Base-by-base conservation (phyloP, 1,140 invertebrate genomes). In the Ericerus pela region DNA sequence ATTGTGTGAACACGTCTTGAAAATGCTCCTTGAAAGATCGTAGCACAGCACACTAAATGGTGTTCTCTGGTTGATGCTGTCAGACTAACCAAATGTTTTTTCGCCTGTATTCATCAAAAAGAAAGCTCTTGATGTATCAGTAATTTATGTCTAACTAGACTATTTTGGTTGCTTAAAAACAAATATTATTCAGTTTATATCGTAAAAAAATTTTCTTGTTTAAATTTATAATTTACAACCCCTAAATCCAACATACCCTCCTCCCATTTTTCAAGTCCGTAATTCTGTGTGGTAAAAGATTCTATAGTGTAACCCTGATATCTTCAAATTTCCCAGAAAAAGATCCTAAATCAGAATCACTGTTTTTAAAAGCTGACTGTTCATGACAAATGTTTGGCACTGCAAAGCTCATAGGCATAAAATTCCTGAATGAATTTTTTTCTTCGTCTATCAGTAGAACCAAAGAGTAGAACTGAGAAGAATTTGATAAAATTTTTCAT, bases 351-450 rank as follows among this genome's bases (percentile, higher is more conserved):
- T 4, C 70, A 67, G 55, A 72, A 69, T 60, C 68, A 14, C 47
- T 58, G 30, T 41, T 80, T 29, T 70, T 82, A 18, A 74, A 80
- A 65, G 67, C 75, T 22, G 81, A 84, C 66, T 84, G 82, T 64
- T 59, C 78, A 1, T 76, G 80, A 56, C 70, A 79, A n/a, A 76
- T 75, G 28, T 70, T 68, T n/a, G 72, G 74, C 26, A 68, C 71
- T 64, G 73, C 72, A 6, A 74, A 71, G 59, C 76, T 78, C 67
- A 69, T 73, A 8, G 63, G 72, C 37, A 69, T 74, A 1, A 62
- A 82, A 11, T 72, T 75, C 0, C 77, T 79, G 75, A 74, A 81
- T 62, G 79, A 84, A 59, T 82, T 76, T 58, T 65, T 83, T 31
- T 73, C 79, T 10, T 74, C 79, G 1, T 73, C 73, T 54, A 72